Conservation (phyloP, 2,797 vertebrate species). For the Silurus lanzhouensis region DNA sequence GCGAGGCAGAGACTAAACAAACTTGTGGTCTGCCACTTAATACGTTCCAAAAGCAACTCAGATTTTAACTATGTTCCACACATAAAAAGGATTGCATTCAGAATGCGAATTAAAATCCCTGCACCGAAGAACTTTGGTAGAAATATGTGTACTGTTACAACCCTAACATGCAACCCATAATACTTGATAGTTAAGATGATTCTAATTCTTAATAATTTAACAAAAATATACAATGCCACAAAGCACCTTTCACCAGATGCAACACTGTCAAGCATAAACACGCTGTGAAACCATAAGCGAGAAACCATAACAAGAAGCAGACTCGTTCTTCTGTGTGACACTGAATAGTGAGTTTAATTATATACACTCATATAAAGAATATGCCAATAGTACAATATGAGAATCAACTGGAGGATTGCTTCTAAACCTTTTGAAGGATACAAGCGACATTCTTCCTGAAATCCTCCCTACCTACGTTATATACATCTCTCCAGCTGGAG, state of each 20-base stretch:
- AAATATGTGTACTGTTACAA: too few species aligned
- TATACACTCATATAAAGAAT: neutral
- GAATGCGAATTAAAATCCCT: too few species aligned
- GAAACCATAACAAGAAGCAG: neutral
- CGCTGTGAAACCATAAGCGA: neutral
- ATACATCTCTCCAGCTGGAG: neutral
- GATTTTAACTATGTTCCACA: too few species aligned
- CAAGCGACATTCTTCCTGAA: neutral
- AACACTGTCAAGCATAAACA: neutral
- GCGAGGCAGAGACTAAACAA: too few species aligned
- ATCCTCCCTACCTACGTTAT: neutral
- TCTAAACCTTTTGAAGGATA: neutral
- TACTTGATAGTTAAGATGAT: too few species aligned
- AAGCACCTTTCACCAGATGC: neutral
- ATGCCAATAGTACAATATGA: neutral
- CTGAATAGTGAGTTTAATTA: neutral
- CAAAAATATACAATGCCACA: neutral
- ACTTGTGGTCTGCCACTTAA: too few species aligned
- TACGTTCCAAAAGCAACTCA: too few species aligned
- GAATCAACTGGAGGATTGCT: neutral
- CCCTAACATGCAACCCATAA: too few species aligned
- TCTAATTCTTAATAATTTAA: neutral
- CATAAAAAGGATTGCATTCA: too few species aligned
- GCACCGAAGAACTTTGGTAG: too few species aligned
- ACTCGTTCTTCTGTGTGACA: neutral